Base-by-base conservation (phyloP, 2,113 vertebrate species). In the Nerophis ophidion region DNA sequence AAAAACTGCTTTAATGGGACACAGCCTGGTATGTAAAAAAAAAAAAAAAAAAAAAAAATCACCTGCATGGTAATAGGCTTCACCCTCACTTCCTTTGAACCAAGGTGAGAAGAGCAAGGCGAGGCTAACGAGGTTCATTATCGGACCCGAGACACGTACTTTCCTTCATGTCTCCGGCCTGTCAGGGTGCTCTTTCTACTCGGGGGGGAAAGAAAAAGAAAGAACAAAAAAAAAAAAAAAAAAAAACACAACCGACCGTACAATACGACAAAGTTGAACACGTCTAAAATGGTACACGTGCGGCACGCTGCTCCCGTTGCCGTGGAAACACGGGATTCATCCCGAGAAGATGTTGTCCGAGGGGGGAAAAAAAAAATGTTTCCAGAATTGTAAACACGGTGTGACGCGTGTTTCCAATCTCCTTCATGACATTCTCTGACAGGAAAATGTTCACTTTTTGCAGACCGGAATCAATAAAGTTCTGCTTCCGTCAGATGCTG, bases 311-410 rank as follows among this genome's bases (percentile, higher is more conserved):
- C 67, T 60, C 67, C 64, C 70, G 87, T 89, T 87, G 68, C 80
- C 80, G 79, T 85, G 82, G 86, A 86, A 89, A 86, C 83, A 68
- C 74, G 65, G 63, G 63, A 81, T 73, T 78, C 48, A 60, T 78
- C 64, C 55, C 40, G 57, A 79, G 72, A 42, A 34, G 48, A 74
- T 71, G 72, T 82, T 78, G 66, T 75, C 80, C 51, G 66, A 74
- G 59, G 51, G n/a, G 44, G 62, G 64, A 58, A 68, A 81, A 81
- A 68, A 81, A 81, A 85, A 79, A 85, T 75, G 79, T 84, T 87
- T 86, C 85, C 68, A 81, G 79, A 84, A 81, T 87, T 81, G 60
- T 78, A 77, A 79, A 75, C 66, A 72, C 40, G 36, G 26, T 45
- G 61, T 57, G 53, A 80, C 83, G 4, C 26, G 26, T 3, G 75